Base-by-base conservation (phyloP, 1,140 invertebrate genomes). In the Drosophila navojoa region DNA sequence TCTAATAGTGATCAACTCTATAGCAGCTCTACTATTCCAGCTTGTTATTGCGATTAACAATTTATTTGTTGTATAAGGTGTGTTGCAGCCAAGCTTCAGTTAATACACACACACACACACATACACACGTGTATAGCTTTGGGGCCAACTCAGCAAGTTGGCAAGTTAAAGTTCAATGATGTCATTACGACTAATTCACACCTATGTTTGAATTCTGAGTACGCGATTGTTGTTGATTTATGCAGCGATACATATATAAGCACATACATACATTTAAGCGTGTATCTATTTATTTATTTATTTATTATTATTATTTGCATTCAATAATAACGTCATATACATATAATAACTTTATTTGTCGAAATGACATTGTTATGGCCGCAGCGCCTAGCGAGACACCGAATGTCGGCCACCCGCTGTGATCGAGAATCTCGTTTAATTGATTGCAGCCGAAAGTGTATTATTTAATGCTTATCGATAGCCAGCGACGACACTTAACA, bases 181-280 rank as follows among this genome's bases (percentile, higher is more conserved):
- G 82, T 87, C 82, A 87, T 87, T 87, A 87, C 82, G 69, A 82
- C 82, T 89, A 87, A 87, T 87, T 87, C 82, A 87, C 82, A 87
- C 82, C 82, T 87, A 89, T 89, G 84, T 87, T 81, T 81, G 72
- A 75, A 60, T 75, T 75, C 72, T 79, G 70, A 76, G 74, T 86
- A 86, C 35, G 59, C 54, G 50, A 50, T 68, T 57, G 57, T 59
- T 45, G 29, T 68, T 60, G 69, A 47, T 47, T 52, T 55, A 67
- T 60, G 58, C 53, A 55, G 44, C 44, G 40, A 68, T 52, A 60
- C 45, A 66, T 58, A 52, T 58, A 52, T 42, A 50, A 38, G 7
- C 5, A 29, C 4, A 58, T 40, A 49, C n/a, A 5, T 35, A 53
- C 53, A 44, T 27, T 45, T 66, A 50, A 2, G 19, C 3, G 50